Evolutionary conservation across 2,113 vertebrate species (phyloP), one percentile per base, ranked within the genome.

Genomic region (Nansenia antarctica): DNA sequence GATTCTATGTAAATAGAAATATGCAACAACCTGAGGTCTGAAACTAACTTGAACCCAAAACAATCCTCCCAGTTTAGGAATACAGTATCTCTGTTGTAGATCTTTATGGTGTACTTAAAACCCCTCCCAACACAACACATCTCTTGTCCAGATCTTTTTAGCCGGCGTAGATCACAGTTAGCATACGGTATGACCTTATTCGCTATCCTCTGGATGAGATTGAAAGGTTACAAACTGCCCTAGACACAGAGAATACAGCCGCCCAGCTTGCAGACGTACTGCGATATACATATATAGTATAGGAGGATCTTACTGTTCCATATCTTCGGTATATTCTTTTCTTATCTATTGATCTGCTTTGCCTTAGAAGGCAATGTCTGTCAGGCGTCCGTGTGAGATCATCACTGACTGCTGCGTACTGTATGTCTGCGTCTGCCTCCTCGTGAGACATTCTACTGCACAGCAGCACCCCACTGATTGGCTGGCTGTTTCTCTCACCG

Each of bases 181-280:
- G n/a, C n/a, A n/a, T n/a, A n/a, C n/a, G n/a, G n/a, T 45, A 30
- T 1, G 31, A 37, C 49, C 27, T 70, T 55, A 39, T 18, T 70
- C 53, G 1, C 9, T 12, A 14, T 11, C 39, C 61, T 1, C 0
- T 26, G 65, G 30, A 59, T 20, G 45, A 64, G 53, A 3, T 14
- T 52, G 3, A 15, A 49, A 69, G 57, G 72, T 67, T 68, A 73
- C 53, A 72, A 60, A 69, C 37, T 57, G 47, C 24, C 67, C 52
- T n/a, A 26, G 57, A 69, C 73, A 60, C 37, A n/a, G 45, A 49
- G 45, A n/a, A 49, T 20, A 20, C n/a, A 49, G 15, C n/a, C n/a
- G 45, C 20, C n/a, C 45, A 49, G 45, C 15, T 49, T 15, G 15
- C 45, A 14, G 15, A 49, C 18, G n/a, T n/a, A n/a, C n/a, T n/a